A percentile compares a stretch with the other conserved stretches of the same genome.
Evolutionary conservation across 2,113 vertebrate species (phyloP).

Genomic region (Rhynchomys soricoides): DNA sequence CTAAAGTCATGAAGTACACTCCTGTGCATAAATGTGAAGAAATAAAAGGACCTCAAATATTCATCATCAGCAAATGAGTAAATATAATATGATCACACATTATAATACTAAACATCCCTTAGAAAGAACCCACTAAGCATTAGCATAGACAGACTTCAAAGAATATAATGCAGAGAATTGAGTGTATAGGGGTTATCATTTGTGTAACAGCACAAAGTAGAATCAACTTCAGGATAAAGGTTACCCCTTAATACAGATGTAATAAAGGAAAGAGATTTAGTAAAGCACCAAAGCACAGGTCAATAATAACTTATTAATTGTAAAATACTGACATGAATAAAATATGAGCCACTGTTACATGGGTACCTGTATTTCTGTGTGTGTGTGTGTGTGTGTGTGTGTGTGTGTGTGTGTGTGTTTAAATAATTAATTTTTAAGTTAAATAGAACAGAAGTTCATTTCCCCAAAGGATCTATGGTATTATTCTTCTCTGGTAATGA

Average conservation of each 20-base stretch:
- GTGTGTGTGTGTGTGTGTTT: not conserved
- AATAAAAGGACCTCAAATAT: not conserved
- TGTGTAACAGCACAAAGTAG: not conserved
- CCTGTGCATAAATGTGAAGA: not conserved
- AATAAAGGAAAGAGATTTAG: not conserved
- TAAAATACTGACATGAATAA: slow-evolving; percentile 37
- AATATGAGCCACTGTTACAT: not conserved
- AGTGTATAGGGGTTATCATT: not conserved
- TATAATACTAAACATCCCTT: not conserved
- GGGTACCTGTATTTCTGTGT: not conserved
- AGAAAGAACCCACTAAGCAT: not conserved
- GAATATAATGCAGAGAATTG: not conserved
- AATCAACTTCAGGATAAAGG: not conserved
- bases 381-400: not conserved
- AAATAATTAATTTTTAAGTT: slow-evolving; percentile 24
- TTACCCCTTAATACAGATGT: not conserved
- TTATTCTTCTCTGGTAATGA: slow-evolving; percentile 57
- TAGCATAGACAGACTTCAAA: not conserved
- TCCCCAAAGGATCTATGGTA: slow-evolving; percentile 13
- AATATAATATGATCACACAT: not conserved
- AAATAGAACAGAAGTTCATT: slow-evolving; percentile 55
- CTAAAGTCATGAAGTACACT: not conserved
- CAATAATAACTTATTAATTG: not conserved
- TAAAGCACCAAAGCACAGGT: not conserved
- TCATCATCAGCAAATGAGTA: not conserved